Conservation (phyloP, 2,797 vertebrate genomes). For the Nasua narica region DNA sequence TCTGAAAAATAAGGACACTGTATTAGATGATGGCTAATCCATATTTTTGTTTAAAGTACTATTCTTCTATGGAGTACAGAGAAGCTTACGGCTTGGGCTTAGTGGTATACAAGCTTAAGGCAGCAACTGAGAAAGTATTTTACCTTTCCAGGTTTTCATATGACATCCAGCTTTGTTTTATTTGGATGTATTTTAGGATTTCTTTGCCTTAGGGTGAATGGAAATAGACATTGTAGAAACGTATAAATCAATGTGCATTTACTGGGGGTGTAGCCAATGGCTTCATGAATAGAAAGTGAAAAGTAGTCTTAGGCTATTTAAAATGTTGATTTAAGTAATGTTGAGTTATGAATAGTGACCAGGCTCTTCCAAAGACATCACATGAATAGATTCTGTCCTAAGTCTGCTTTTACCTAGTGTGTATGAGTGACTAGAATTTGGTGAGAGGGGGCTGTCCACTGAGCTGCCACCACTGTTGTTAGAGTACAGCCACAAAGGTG, state of each 20-base stretch:
- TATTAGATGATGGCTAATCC: neutral
- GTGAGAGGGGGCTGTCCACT: constrained; percentile 35
- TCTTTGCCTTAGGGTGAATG: neutral
- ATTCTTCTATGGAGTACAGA: neutral
- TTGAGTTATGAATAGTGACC: constrained; percentile 8
- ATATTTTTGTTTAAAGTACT: constrained; percentile 36
- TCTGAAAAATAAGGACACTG: neutral
- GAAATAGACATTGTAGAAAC: constrained; percentile 6
- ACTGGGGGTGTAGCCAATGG: neutral
- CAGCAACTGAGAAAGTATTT: neutral
- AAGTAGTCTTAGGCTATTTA: neutral
- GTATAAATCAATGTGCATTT: neutral
- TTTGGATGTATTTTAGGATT: neutral
- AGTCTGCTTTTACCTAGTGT: neutral
- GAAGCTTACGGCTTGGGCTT: neutral
- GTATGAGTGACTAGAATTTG: neutral
- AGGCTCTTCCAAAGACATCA: neutral
- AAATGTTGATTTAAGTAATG: neutral
- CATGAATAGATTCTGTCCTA: neutral
- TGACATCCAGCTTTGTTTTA: neutral
- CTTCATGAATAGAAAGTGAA: neutral
- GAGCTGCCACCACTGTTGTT: neutral
- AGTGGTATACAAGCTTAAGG: neutral
- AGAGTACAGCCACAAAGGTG: neutral
- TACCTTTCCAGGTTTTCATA: neutral